Evolutionary conservation across 1,140 invertebrate species (phyloP).

Genomic region (Musca domestica): DNA sequence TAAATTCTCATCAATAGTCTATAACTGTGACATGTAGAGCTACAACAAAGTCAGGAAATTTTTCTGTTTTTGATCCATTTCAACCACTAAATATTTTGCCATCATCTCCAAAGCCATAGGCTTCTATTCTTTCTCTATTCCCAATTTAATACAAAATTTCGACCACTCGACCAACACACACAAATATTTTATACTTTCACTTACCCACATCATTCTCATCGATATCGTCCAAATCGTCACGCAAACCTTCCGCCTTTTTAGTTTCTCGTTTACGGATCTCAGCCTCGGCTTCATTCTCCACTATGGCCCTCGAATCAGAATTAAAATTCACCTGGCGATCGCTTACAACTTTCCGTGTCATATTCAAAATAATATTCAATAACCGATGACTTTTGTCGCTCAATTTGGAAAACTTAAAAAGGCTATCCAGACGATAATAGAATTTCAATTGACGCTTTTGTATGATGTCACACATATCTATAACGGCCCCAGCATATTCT

Average conservation of each 20-base stretch:
- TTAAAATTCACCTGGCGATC: conserved; percentile 41
- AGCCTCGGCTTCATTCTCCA: conserved; percentile 13
- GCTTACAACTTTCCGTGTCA: conserved; percentile 62
- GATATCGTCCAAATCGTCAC: conserved; percentile 68
- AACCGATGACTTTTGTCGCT: conserved; percentile 59
- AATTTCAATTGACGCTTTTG: conserved; percentile 64
- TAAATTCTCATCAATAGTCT: too few species aligned
- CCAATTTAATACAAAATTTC: too few species aligned
- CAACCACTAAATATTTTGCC: too few species aligned
- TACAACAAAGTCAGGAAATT: too few species aligned
- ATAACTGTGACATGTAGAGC: too few species aligned
- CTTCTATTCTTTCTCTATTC: too few species aligned
- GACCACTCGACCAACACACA: too few species aligned
- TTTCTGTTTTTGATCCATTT: too few species aligned
- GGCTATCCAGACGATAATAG: conserved; percentile 56
- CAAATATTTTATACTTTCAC: too few species aligned
- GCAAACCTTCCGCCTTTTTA: conserved; percentile 49
- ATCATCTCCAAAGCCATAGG: too few species aligned
- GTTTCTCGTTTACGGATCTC: background rate
- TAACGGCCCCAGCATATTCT: conserved; percentile 67
- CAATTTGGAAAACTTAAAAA: conserved; percentile 60
- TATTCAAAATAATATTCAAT: conserved; percentile 60
- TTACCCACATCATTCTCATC: conserved; percentile 67
- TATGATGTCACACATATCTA: conserved; percentile 69
- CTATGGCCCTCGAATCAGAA: conserved; percentile 1